Evolutionary conservation across 2,797 vertebrate genomes (phyloP), one percentile per base, ranked within the genome.

Genomic region (Micromesistius poutassou): DNA sequence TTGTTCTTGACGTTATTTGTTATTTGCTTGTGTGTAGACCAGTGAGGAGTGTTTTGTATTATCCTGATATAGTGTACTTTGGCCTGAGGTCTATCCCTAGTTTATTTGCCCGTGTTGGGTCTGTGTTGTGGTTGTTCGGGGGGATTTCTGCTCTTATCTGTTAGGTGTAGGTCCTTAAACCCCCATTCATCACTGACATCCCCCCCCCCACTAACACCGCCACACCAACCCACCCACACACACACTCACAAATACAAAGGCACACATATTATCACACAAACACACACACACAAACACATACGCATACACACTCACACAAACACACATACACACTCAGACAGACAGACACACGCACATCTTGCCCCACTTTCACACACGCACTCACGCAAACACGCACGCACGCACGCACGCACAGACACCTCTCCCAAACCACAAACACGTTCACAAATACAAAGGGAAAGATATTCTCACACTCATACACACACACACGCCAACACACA

Each of bases 141-240:
- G 88, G 88, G 87, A 92, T 93, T 88, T 88, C 88, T 86, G 81
- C 22, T 72, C 90, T 93, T 93, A 93, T 93, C 93, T 87, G 78
- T 80, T 78, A 89, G 86, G 83, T 92, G 89, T 93, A 89, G 88
- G 89, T 89, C 86, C 84, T 89, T 92, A 87, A 88, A 92, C 89
- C 81, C 83, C 86, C 84, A 93, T 94, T 93, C 82, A 92, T 94
- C 93, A 93, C 87, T 91, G 91, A 86, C 90, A 42, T 3, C 14
- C 40, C 40, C 40, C 14, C 25, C 33, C 7, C 71, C 31, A 19
- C 7, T 12, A 40, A n/a, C 40, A 50, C 40, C 10, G 38, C 7
- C 6, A n/a, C 40, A 50, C 40, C 10, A 25, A 8, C 6, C 3
- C 28, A 2, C 13, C 25, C 40, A 31, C 40, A 12, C 38, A 31